A percentile compares a stretch with the other conserved stretches of the same genome.
Conservation (phyloP, 2,888 invertebrate genomes). For the Tineola bisselliella region DNA sequence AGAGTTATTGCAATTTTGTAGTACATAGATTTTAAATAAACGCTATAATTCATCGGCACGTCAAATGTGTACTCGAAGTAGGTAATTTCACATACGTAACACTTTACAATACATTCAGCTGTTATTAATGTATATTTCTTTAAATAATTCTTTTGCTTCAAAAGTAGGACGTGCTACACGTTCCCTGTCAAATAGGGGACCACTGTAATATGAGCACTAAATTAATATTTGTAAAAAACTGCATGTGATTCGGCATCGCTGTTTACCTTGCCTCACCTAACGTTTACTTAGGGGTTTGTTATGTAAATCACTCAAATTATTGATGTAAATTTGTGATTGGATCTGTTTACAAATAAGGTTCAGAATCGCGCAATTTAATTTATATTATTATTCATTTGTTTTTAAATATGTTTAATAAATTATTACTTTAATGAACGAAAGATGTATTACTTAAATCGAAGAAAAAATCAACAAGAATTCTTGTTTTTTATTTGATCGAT, state of each 20-base stretch:
- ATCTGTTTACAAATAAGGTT: neutral
- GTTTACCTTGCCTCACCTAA: slow-evolving; percentile 49
- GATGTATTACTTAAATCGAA: too few species aligned
- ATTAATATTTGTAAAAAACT: slow-evolving; percentile 56
- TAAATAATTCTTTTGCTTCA: slow-evolving; percentile 45
- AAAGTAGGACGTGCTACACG: slow-evolving; percentile 40
- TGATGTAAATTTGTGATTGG: slow-evolving; percentile 36
- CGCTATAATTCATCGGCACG: slow-evolving; percentile 32
- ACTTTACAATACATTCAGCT: slow-evolving; percentile 42
- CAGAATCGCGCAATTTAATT: too few species aligned
- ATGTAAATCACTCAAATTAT: slow-evolving; percentile 56
- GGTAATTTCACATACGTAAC: slow-evolving; percentile 63
- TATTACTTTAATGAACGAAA: too few species aligned
- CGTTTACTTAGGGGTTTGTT: slow-evolving; percentile 55
- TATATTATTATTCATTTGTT: too few species aligned
- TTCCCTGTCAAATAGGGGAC: slow-evolving; percentile 32
- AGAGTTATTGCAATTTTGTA: neutral
- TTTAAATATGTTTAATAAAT: too few species aligned
- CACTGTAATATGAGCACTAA: slow-evolving; percentile 57
- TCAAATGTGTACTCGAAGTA: slow-evolving; percentile 51
- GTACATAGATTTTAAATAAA: neutral
- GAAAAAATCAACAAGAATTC: too few species aligned
- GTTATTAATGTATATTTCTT: slow-evolving; percentile 55
- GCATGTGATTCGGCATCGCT: slow-evolving; percentile 43
- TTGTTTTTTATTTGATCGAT: too few species aligned